Conservation (phyloP, 2,797 vertebrate species). For the Micrastur ruficollis region DNA sequence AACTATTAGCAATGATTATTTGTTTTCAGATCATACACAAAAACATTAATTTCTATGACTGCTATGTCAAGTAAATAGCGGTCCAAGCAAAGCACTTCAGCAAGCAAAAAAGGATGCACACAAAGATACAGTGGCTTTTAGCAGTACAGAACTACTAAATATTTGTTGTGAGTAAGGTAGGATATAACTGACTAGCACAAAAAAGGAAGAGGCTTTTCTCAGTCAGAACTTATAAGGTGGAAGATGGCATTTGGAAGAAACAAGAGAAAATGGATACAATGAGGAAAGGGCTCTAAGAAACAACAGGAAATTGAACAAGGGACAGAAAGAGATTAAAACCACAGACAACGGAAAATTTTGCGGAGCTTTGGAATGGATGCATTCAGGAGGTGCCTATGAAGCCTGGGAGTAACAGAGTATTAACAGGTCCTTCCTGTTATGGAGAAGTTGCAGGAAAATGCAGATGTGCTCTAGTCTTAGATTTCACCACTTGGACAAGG, state of each 20-base stretch:
- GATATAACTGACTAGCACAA: background rate
- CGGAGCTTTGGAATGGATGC: background rate
- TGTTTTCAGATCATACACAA: background rate
- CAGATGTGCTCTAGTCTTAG: background rate
- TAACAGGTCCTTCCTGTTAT: background rate
- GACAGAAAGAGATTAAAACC: background rate
- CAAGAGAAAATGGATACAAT: background rate
- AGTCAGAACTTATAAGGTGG: background rate
- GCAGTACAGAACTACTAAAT: background rate
- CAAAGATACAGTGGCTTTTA: background rate
- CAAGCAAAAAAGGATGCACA: background rate
- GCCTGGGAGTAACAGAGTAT: background rate
- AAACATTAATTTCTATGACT: background rate
- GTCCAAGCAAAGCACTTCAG: background rate
- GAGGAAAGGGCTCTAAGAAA: background rate
- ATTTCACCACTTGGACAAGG: background rate
- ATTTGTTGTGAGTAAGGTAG: background rate
- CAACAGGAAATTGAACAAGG: background rate
- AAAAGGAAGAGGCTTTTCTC: background rate
- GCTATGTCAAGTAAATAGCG: background rate
- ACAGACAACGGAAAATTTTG: accelerated
- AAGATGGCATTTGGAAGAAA: background rate
- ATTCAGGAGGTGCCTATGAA: background rate
- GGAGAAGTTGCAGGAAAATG: background rate
- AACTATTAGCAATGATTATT: background rate